Base-by-base conservation (phyloP, 2,888 invertebrate species). In the Drosophila cognata region DNA sequence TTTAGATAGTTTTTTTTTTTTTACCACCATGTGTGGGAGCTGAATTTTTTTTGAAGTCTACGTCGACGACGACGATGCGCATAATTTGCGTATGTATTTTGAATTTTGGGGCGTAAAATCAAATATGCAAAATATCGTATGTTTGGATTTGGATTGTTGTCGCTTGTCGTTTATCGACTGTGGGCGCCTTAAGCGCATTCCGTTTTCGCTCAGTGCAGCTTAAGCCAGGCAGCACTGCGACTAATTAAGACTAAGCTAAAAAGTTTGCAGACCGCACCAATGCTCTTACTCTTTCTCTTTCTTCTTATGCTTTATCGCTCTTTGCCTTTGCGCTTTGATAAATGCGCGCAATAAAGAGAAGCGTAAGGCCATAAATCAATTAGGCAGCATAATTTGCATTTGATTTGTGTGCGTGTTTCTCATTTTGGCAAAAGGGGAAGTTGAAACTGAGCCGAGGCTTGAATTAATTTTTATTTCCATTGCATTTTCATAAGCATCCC, bases 321-420 rank as follows among this genome's bases (percentile, higher is more conserved):
- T 36, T 46, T 62, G 41, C 8, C 21, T 31, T 43, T 31, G 21
- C 18, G 13, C 21, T 29, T 70, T 79, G 79, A 79, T 74, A 71
- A 64, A 78, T 75, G 84, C 82, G 66, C 71, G 74, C 64, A 76
- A 84, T 77, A 81, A 88, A 81, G 69, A 74, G 70, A 73, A 65
- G 71, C 77, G 71, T 65, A 74, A 68, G 63, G 63, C 72, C 82
- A 88, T 88, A 88, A 88, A 88, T 88, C 90, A 88, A 88, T 88
- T 88, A 88, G 67, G 80, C 75, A 77, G 79, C 87, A 84, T 88
- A 90, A 88, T 88, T 90, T 88, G 87, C 90, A 90, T 88, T 82
- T 90, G 89, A 86, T 90, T 90, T 88, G 87, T 88, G 87, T 63
- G 71, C 36, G 73, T 77, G 46, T 25, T 46, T 46, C 25, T 46